phyloP scores from a whole-genome alignment of 1,140 invertebrate species.

The Myzus persicae region DNA sequence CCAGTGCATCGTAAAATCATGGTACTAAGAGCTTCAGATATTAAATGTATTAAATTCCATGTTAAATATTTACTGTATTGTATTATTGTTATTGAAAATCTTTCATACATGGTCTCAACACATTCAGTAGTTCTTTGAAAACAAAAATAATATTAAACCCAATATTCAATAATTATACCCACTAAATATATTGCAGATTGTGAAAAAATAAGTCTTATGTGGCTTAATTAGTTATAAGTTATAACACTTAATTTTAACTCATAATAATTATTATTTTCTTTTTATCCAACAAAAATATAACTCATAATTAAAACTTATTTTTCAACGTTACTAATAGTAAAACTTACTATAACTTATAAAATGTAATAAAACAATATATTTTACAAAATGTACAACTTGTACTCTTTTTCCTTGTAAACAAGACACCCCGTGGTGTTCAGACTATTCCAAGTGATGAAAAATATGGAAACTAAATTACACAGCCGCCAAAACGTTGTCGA shows the following conservation, averaged over 20 bases:
- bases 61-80: neutral
- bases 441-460: neutral
- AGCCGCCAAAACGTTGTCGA: neutral
- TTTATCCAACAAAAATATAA: neutral
- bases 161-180: neutral
- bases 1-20: too few species aligned
- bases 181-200: neutral
- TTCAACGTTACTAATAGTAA: too few species aligned
- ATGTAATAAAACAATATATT: neutral
- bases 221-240: neutral
- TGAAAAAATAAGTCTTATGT: neutral
- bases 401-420: neutral
- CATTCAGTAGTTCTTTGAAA: neutral
- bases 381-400: too few species aligned
- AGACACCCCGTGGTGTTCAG: neutral
- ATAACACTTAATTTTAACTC: neutral
- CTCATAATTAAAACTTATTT: neutral
- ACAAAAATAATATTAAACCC: neutral
- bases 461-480: slow-evolving; percentile 7
- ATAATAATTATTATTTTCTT: neutral
- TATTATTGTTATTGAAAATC: neutral
- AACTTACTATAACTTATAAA: neutral
- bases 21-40: neutral
- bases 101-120: neutral
- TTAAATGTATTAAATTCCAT: neutral